Evolutionary conservation across 1,140 invertebrate genomes (phyloP).

Genomic region (Papilio glaucus): DNA sequence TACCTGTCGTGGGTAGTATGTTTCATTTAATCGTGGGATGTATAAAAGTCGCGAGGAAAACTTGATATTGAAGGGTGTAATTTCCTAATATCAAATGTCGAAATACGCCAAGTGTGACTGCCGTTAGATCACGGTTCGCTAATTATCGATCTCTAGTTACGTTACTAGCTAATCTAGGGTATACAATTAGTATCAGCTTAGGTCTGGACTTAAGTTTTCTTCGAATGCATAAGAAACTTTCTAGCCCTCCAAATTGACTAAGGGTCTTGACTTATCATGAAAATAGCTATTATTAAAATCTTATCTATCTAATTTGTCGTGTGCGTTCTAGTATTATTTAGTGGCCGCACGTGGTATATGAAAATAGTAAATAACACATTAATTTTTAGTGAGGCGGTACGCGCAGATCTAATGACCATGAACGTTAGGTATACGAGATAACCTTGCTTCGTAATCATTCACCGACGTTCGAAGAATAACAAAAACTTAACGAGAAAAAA

Average conservation of each 20-base stretch:
- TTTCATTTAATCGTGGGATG: slow-evolving; percentile 35
- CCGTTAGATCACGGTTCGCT: slow-evolving; percentile 73
- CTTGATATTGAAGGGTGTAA: slow-evolving; percentile 62
- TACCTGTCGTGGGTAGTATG: background rate
- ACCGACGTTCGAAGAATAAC: slow-evolving; percentile 16
- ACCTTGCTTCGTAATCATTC: slow-evolving; percentile 30
- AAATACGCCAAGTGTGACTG: slow-evolving; percentile 68
- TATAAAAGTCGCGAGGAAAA: slow-evolving; percentile 44
- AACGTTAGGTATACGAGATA: slow-evolving; percentile 15
- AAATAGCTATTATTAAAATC: too few relatives aligned
- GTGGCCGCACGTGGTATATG: background rate
- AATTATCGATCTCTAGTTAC: slow-evolving; percentile 68
- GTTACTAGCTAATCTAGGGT: slow-evolving; percentile 31
- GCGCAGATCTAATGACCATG: slow-evolving; percentile 16
- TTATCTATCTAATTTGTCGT: too few relatives aligned
- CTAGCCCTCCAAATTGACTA: too few relatives aligned
- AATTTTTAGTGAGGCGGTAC: slow-evolving; percentile 11
- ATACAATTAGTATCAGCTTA: slow-evolving; percentile 28
- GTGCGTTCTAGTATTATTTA: background rate
- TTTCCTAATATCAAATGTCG: slow-evolving; percentile 67
- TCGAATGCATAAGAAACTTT: background rate
- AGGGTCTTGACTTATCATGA: too few relatives aligned
- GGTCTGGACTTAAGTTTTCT: background rate
- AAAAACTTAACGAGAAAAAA: slow-evolving; percentile 25
- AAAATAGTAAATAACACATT: slow-evolving; percentile 23